A percentile compares a stretch with the other conserved stretches of the same genome.
phyloP scores from a whole-genome alignment of 2,797 vertebrate genomes.

The Tokudaia muenninki region DNA sequence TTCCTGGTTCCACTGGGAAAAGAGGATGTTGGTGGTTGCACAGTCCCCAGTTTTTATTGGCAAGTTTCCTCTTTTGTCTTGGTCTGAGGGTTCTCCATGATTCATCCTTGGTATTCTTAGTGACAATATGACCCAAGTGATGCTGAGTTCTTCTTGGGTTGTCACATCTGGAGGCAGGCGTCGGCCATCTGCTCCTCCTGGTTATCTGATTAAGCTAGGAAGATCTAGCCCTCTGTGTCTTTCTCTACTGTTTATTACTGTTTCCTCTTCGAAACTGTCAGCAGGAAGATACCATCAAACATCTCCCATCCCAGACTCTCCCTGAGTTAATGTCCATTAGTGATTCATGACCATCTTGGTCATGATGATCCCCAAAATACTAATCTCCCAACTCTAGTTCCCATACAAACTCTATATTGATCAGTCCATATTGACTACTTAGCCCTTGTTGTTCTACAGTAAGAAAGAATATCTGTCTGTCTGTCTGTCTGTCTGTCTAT shows the following conservation, averaged over 20 bases:
- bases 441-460: background rate
- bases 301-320: background rate
- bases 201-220: background rate
- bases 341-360: background rate
- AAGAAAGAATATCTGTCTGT: background rate
- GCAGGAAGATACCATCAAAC: background rate
- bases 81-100: background rate
- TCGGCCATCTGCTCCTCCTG: background rate
- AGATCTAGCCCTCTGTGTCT: background rate
- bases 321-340: background rate
- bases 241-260: background rate
- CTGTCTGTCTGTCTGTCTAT: background rate
- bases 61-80: background rate
- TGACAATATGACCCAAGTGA: accelerated
- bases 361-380: background rate
- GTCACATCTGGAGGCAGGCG: background rate
- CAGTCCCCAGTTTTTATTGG: background rate
- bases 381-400: background rate
- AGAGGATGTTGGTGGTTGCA: background rate
- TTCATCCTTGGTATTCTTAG: background rate
- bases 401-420: background rate
- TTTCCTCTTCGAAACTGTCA: background rate
- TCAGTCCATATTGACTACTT: background rate
- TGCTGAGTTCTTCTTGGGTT: background rate
- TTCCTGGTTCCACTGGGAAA: background rate